A percentile compares a stretch with the other conserved stretches of the same genome.
phyloP scores from a whole-genome alignment of 2,797 vertebrate genomes.

The Poeciliopsis paucimaculata region DNA sequence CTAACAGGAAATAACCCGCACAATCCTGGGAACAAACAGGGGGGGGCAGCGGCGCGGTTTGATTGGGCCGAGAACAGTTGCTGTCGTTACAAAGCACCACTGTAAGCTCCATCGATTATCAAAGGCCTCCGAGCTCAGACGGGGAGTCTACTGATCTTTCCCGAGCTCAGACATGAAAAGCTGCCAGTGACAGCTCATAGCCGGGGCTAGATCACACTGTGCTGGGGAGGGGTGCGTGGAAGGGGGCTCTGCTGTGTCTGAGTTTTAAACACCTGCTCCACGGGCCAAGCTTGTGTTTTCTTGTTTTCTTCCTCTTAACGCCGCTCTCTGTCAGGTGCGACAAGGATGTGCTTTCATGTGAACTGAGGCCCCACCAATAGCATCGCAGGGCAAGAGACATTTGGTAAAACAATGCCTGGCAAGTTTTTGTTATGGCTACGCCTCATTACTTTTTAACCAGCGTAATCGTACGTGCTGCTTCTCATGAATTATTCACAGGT shows the following conservation, averaged over 20 bases:
- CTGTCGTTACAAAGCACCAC: constrained; percentile 75
- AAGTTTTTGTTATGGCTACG: constrained; percentile 75
- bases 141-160: constrained; percentile 78
- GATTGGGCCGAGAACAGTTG: constrained; percentile 72
- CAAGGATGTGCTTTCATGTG: constrained; percentile 69
- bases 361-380: constrained; percentile 61
- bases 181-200: constrained; percentile 79
- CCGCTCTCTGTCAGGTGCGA: constrained; percentile 60
- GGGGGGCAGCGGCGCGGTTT: constrained; percentile 62
- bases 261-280: constrained; percentile 75
- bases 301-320: constrained; percentile 63
- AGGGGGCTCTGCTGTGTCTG: constrained; percentile 45
- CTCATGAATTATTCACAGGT: constrained; percentile 81
- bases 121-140: constrained; percentile 75
- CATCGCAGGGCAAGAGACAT: constrained; percentile 68
- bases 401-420: constrained; percentile 78
- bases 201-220: constrained; percentile 72
- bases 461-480: constrained; percentile 76
- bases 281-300: constrained; percentile 69
- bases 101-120: constrained; percentile 79
- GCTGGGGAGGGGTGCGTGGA: constrained; percentile 26
- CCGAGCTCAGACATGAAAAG: constrained; percentile 80
- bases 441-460: constrained; percentile 83
- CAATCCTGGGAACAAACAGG: constrained; percentile 73
- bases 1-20: constrained; percentile 75